Percentiles rank a stretch among this genome's conserved stretches.
phyloP scores from a whole-genome alignment of 2,888 invertebrate genomes.

The Corythucha ciliata region DNA sequence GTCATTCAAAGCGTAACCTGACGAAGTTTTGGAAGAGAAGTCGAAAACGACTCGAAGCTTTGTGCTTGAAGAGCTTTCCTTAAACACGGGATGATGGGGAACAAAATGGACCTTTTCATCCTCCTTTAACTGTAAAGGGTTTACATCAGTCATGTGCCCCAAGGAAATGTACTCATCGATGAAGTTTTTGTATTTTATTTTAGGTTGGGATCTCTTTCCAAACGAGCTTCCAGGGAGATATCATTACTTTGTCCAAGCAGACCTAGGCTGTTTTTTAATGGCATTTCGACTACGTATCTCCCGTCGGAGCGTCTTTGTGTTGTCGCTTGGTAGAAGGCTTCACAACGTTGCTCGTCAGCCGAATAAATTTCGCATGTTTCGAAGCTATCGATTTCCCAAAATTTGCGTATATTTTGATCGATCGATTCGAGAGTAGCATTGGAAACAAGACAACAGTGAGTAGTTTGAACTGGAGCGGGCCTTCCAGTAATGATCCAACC shows the following conservation, averaged over 20 bases:
- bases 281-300: slow-evolving; percentile 17
- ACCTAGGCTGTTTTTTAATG: slow-evolving; percentile 7
- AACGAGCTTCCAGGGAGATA: slow-evolving; percentile 11
- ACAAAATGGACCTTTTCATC: slow-evolving; percentile 29
- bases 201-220: not conserved
- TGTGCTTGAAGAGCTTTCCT: slow-evolving; percentile 33
- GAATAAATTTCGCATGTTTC: not conserved
- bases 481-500: slow-evolving; percentile 29
- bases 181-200: slow-evolving; percentile 19
- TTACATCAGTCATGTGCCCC: slow-evolving; percentile 32
- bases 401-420: slow-evolving; percentile 13
- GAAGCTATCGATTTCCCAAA: slow-evolving; percentile 18
- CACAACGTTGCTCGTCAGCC: slow-evolving; percentile 12
- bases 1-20: slow-evolving; percentile 30
- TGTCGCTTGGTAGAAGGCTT: slow-evolving; percentile 3
- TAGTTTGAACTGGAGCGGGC: not conserved
- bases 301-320: not conserved
- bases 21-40: slow-evolving; percentile 30
- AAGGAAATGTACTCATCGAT: slow-evolving; percentile 25
- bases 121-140: not conserved
- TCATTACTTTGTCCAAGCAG: slow-evolving; percentile 18
- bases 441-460: slow-evolving; percentile 5
- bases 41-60: slow-evolving; percentile 38
- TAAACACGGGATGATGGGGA: slow-evolving; percentile 38
- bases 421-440: slow-evolving; percentile 9